Conservation (phyloP, 2,113 vertebrate genomes). For the Pomatostomus ruficeps region DNA sequence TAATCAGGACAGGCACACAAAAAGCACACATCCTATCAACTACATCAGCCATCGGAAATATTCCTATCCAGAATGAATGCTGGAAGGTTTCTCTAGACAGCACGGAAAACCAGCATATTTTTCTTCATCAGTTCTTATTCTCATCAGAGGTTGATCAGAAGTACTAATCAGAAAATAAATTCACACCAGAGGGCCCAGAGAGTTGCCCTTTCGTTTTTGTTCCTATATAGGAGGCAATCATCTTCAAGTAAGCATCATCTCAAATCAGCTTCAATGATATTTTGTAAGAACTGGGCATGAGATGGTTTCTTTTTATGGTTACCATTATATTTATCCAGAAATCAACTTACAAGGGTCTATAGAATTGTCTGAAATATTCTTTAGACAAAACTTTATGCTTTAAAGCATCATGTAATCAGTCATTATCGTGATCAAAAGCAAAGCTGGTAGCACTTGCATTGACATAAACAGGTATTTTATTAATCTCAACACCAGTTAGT, state of each 20-base stretch:
- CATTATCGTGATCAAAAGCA: not conserved
- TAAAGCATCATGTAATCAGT: not conserved
- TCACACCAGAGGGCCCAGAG: not conserved
- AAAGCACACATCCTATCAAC: not conserved
- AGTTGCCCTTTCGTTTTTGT: not conserved
- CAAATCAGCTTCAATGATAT: not conserved
- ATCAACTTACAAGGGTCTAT: not conserved
- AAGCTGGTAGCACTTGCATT: not conserved
- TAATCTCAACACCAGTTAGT: conserved; percentile 18
- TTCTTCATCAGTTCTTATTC: not conserved
- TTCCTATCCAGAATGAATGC: not conserved
- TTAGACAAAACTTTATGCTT: not conserved
- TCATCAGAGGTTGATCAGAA: not conserved
- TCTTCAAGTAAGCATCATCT: not conserved
- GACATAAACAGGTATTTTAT: not conserved
- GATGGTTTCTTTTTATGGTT: not conserved
- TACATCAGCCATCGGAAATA: not conserved
- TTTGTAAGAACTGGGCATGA: not conserved
- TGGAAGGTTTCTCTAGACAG: not conserved
- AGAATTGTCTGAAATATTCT: not conserved
- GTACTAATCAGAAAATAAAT: not conserved
- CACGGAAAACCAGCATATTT: not conserved
- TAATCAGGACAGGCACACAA: not conserved
- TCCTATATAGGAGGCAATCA: not conserved
- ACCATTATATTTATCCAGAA: not conserved